Evolutionary conservation across 2,113 vertebrate genomes (phyloP).

Genomic region (Emydocephalus ijimae): DNA sequence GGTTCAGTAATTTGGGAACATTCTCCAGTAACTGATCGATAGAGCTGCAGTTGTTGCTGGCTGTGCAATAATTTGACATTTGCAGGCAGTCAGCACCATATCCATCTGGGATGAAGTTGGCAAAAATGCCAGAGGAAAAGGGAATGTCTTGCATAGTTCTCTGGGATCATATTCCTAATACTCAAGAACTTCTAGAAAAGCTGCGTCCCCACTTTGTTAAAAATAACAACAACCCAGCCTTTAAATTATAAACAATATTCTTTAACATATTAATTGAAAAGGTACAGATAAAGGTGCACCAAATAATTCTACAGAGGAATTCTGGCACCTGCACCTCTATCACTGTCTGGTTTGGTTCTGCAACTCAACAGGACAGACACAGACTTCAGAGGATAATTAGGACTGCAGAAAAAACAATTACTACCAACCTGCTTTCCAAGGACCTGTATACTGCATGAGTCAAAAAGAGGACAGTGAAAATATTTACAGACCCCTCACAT

Average conservation of each 20-base stretch:
- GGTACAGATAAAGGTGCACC: neutral
- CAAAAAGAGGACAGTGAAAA: too few species aligned
- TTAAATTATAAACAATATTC: constrained; percentile 14
- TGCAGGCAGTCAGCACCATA: neutral
- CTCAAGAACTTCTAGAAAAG: constrained; percentile 33
- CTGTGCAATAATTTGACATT: neutral
- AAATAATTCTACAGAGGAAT: too few species aligned
- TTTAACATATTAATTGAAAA: constrained; percentile 45
- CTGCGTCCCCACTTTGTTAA: neutral
- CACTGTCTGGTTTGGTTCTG: too few species aligned
- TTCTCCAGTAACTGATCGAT: neutral
- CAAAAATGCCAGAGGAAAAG: neutral
- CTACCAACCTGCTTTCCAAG: too few species aligned
- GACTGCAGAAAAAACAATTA: too few species aligned
- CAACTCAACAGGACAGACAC: too few species aligned
- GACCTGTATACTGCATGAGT: too few species aligned
- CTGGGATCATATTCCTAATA: constrained; percentile 13
- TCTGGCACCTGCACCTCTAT: too few species aligned
- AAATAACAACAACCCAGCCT: neutral
- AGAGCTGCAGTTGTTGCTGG: neutral
- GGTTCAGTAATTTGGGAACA: constrained; percentile 19
- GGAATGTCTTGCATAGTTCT: neutral
- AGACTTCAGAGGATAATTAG: too few species aligned
- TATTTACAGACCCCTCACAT: too few species aligned
- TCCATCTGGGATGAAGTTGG: neutral